Evolutionary conservation across 2,888 invertebrate genomes (phyloP).

Genomic region (Dasypogon diadema): DNA sequence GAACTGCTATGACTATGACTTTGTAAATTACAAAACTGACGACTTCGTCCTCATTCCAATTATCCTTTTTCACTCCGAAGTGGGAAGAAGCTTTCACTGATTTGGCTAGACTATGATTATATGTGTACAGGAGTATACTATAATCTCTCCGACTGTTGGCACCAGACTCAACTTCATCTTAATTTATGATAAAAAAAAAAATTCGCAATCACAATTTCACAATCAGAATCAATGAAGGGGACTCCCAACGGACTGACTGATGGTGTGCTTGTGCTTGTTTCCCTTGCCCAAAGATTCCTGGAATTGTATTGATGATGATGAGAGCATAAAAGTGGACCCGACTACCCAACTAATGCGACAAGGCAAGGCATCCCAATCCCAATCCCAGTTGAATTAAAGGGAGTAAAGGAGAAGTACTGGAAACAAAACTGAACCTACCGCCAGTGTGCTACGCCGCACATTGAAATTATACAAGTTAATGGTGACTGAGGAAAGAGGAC

Average conservation of each 20-base stretch:
- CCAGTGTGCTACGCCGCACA: too few relatives aligned
- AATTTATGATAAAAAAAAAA: slow-evolving; percentile 4
- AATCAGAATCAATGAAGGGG: slow-evolving; percentile 13
- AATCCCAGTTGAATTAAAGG: slow-evolving; percentile 5
- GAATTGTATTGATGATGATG: slow-evolving; percentile 33
- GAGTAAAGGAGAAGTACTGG: slow-evolving; percentile 23
- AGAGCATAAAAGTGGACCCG: slow-evolving; percentile 30
- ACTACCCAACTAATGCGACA: slow-evolving; percentile 5
- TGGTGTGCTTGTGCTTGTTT: too few relatives aligned
- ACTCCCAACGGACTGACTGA: slow-evolving; percentile 22
- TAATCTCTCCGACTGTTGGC: too few relatives aligned
- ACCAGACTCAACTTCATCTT: too few relatives aligned
- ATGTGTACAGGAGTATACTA: too few relatives aligned
- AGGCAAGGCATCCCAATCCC: not conserved
- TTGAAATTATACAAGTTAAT: too few relatives aligned
- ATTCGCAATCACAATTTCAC: slow-evolving; percentile 30
- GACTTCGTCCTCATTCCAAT: too few relatives aligned
- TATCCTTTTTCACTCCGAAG: too few relatives aligned
- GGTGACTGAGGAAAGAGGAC: not conserved
- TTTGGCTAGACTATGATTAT: too few relatives aligned
- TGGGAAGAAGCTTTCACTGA: too few relatives aligned
- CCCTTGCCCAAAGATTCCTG: slow-evolving; percentile 20
- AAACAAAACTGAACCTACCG: not conserved
- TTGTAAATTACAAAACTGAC: too few relatives aligned
- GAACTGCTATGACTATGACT: too few relatives aligned